Conservation (phyloP, 2,113 vertebrate genomes). For the Aegypius monachus region DNA sequence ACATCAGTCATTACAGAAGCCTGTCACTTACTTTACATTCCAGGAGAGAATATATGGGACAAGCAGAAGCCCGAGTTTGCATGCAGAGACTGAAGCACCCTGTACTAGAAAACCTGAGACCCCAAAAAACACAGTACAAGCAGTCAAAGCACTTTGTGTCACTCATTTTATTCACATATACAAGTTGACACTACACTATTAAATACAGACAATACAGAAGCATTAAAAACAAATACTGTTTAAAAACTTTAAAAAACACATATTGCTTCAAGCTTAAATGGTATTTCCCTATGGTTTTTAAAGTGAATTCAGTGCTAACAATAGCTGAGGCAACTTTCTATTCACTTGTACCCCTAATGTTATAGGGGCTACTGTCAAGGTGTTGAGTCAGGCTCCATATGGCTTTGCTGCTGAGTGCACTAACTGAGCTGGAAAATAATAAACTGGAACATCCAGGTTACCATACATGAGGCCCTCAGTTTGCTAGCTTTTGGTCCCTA, state of each 20-base stretch:
- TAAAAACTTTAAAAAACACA: conserved; percentile 62
- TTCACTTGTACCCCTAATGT: background rate
- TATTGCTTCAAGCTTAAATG: conserved; percentile 56
- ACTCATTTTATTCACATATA: conserved; percentile 63
- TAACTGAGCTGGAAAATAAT: background rate
- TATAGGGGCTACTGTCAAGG: background rate
- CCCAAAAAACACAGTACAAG: background rate
- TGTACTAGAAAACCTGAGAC: background rate
- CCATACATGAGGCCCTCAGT: background rate
- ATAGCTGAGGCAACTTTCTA: background rate
- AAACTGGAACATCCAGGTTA: background rate
- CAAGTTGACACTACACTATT: conserved; percentile 35
- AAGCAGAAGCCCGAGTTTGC: background rate
- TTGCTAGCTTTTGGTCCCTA: conserved; percentile 40
- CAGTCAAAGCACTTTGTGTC: background rate
- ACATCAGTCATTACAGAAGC: background rate
- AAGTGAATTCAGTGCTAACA: conserved; percentile 64
- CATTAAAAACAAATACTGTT: conserved; percentile 56
- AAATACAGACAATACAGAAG: conserved; percentile 57
- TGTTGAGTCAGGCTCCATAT: conserved; percentile 22
- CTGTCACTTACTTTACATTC: background rate
- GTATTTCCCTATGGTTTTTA: conserved; percentile 34
- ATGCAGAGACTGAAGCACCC: background rate
- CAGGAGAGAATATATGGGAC: background rate
- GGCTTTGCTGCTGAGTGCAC: conserved; percentile 45